Evolutionary conservation across 1,140 invertebrate species (phyloP).

Genomic region (Zeugodacus cucurbitae): DNA sequence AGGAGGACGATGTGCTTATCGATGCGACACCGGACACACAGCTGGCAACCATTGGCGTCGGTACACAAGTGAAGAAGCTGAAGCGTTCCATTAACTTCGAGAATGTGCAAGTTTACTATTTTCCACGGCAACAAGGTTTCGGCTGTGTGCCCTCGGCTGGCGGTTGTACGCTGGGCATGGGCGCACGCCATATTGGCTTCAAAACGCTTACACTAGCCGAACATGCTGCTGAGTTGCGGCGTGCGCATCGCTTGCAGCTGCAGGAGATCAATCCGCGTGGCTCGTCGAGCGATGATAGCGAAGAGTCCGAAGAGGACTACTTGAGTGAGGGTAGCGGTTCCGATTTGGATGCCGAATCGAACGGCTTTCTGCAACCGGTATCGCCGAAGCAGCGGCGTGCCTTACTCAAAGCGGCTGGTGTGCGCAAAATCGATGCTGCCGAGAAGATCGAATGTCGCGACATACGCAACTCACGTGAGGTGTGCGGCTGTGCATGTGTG

Average conservation of each 20-base stretch:
- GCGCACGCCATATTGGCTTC: slow-evolving; percentile 81
- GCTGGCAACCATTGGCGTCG: slow-evolving; percentile 49
- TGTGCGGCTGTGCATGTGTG: slow-evolving; percentile 96
- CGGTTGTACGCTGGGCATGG: slow-evolving; percentile 97
- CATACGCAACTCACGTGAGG: slow-evolving; percentile 91
- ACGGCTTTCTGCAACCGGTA: slow-evolving; percentile 93
- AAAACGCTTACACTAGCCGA: slow-evolving; percentile 74
- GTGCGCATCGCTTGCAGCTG: slow-evolving; percentile 84
- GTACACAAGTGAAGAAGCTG: slow-evolving; percentile 70
- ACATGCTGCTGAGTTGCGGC: slow-evolving; percentile 87
- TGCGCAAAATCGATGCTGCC: slow-evolving; percentile 90
- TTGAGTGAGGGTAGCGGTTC: slow-evolving; percentile 85
- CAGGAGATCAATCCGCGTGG: slow-evolving; percentile 72
- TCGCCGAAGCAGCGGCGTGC: slow-evolving; percentile 90
- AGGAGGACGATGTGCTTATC: slow-evolving; percentile 71
- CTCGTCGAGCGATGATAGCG: slow-evolving; percentile 78
- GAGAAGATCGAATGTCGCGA: slow-evolving; percentile 96
- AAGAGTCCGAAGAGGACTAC: slow-evolving; percentile 80
- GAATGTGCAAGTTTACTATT: slow-evolving; percentile 94
- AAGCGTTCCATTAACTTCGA: slow-evolving; percentile 88
- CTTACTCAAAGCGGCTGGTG: slow-evolving; percentile 87
- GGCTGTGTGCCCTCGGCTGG: slow-evolving; percentile 97
- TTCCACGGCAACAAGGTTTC: slow-evolving; percentile 95
- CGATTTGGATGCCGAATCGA: slow-evolving; percentile 89
- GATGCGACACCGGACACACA: slow-evolving; percentile 44